Conservation (phyloP, 1,140 invertebrate genomes). For the Trachymyrmex septentrionalis region DNA sequence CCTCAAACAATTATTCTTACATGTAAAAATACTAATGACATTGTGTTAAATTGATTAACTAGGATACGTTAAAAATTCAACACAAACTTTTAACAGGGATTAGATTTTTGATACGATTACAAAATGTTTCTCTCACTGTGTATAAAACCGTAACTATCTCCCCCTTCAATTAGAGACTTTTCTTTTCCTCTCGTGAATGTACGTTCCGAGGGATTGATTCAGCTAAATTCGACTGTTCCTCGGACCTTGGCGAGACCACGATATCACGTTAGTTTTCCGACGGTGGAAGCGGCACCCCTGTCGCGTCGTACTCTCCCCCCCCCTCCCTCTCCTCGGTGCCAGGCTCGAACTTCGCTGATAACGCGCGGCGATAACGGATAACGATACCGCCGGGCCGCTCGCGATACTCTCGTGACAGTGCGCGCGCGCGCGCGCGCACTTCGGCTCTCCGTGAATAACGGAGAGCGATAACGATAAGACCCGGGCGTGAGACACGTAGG, state of each 20-base stretch:
- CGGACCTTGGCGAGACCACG: slow-evolving; percentile 34
- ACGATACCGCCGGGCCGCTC: slow-evolving; percentile 75
- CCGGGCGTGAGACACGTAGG: slow-evolving; percentile 81
- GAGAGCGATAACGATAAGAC: slow-evolving; percentile 81
- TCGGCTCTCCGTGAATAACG: slow-evolving; percentile 81
- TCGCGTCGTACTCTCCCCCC: background rate
- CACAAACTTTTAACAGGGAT: no score
- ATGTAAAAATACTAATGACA: no score
- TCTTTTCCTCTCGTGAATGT: background rate
- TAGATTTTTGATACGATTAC: no score
- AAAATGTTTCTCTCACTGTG: no score
- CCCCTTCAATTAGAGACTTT: no score
- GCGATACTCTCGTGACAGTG: slow-evolving; percentile 76
- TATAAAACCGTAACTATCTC: no score
- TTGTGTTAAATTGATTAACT: no score
- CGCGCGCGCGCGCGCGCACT: slow-evolving; percentile 76
- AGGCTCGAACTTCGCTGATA: slow-evolving; percentile 81
- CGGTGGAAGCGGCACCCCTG: slow-evolving; percentile 43
- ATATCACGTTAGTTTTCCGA: slow-evolving; percentile 50
- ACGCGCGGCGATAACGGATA: slow-evolving; percentile 78
- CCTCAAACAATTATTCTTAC: background rate
- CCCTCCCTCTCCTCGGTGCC: slow-evolving; percentile 59
- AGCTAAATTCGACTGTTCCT: slow-evolving; percentile 41
- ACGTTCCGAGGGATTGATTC: background rate
- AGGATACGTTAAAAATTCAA: no score